phyloP scores from a whole-genome alignment of 2,888 invertebrate species.

The Platycheirus albimanus region DNA sequence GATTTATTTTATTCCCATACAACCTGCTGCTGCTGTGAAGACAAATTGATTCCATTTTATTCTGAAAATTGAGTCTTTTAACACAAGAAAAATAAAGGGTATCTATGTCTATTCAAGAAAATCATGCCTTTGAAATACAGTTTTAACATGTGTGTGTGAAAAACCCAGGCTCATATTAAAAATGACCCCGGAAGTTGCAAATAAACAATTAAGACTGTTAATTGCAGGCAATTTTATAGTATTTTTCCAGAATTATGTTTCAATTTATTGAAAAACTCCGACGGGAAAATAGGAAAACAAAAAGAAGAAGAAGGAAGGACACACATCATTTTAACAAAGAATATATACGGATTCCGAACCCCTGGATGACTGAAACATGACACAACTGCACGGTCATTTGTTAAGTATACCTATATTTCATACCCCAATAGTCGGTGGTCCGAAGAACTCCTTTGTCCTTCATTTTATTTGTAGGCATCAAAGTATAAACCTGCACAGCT shows the following conservation, averaged over 20 bases:
- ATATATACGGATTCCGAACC: slow-evolving; percentile 36
- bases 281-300: slow-evolving; percentile 34
- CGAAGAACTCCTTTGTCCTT: slow-evolving; percentile 44
- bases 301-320: slow-evolving; percentile 17
- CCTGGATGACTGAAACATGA: slow-evolving; percentile 65
- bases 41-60: background rate
- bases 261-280: slow-evolving; percentile 59
- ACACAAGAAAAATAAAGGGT: no score
- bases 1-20: background rate
- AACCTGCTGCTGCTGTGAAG: background rate
- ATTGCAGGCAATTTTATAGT: slow-evolving; percentile 50
- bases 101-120: no score
- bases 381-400: slow-evolving; percentile 70
- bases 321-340: slow-evolving; percentile 5
- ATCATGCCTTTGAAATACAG: background rate
- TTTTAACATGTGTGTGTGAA: slow-evolving; percentile 15
- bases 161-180: slow-evolving; percentile 25
- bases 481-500: slow-evolving; percentile 56
- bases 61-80: no score
- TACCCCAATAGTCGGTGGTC: slow-evolving; percentile 55
- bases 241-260: slow-evolving; percentile 62
- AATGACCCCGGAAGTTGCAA: slow-evolving; percentile 63
- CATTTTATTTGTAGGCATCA: no score
- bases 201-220: slow-evolving; percentile 59
- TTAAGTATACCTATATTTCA: slow-evolving; percentile 20